Conservation (phyloP, 2,888 invertebrate species). For the Augiades crinisus region DNA sequence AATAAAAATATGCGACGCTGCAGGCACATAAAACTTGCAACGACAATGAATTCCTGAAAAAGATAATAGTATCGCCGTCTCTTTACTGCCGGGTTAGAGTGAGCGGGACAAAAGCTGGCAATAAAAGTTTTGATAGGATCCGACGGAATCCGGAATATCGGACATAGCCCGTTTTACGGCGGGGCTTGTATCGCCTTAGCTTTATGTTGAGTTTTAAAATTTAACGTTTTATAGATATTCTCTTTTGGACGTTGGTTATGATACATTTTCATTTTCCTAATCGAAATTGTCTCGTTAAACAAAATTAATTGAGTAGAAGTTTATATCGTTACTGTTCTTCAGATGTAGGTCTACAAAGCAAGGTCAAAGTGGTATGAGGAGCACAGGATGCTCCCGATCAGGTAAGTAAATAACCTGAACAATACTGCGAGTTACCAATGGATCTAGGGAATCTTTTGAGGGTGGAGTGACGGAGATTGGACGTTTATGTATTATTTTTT, state of each 20-base stretch:
- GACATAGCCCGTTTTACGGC: slow-evolving; percentile 69
- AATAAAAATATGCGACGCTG: slow-evolving; percentile 78
- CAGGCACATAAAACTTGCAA: slow-evolving; percentile 70
- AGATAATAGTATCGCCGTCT: slow-evolving; percentile 69
- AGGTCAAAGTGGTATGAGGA: too few species aligned
- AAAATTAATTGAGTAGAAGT: too few species aligned
- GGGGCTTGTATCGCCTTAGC: slow-evolving; percentile 60
- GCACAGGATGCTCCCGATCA: too few species aligned
- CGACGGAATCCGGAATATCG: slow-evolving; percentile 71
- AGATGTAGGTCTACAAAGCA: too few species aligned
- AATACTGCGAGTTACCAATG: too few species aligned
- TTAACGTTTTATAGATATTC: slow-evolving; percentile 58
- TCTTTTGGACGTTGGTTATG: slow-evolving; percentile 36
- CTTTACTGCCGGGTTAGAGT: slow-evolving; percentile 60
- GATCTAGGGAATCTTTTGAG: too few species aligned
- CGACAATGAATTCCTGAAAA: slow-evolving; percentile 80
- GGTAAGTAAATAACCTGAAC: too few species aligned
- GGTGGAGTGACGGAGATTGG: too few species aligned
- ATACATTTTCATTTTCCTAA: not conserved
- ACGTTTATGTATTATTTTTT: too few species aligned
- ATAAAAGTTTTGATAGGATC: slow-evolving; percentile 79
- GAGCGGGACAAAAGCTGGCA: slow-evolving; percentile 66
- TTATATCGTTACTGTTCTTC: not conserved
- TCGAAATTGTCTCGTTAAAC: not conserved
- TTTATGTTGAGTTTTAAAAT: slow-evolving; percentile 65